Evolutionary conservation across 2,888 invertebrate species (phyloP).

Genomic region (Gerris lacustris): DNA sequence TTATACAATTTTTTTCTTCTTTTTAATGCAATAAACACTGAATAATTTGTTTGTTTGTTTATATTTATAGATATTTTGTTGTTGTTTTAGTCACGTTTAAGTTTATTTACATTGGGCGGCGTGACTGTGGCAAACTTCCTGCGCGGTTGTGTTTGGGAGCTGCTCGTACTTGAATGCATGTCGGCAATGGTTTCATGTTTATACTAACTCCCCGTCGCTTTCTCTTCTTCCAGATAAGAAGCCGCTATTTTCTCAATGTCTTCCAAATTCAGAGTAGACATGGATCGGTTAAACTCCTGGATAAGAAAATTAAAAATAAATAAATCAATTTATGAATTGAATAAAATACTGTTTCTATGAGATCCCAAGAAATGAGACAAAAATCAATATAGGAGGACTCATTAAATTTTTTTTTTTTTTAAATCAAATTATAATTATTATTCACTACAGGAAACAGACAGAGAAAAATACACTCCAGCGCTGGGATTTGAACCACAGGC

Average conservation of each 20-base stretch:
- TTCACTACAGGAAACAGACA: no score
- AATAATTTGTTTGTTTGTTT: background rate
- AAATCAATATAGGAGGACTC: no score
- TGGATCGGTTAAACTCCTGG: conserved; percentile 32
- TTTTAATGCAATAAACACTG: no score
- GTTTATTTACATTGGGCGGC: background rate
- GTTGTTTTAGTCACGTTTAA: background rate
- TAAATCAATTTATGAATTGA: background rate
- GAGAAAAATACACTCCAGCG: no score
- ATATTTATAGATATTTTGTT: background rate
- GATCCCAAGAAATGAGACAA: no score
- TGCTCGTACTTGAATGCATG: background rate
- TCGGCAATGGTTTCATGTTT: background rate
- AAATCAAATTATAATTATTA: no score
- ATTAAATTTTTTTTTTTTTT: no score
- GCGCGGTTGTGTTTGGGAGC: background rate
- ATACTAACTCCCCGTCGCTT: conserved; percentile 11
- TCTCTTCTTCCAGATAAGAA: conserved; percentile 28
- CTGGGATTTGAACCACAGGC: no score
- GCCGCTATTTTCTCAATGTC: conserved; percentile 46
- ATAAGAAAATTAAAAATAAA: conserved; percentile 14
- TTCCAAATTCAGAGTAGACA: conserved; percentile 46
- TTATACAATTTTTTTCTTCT: no score
- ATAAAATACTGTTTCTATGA: no score
- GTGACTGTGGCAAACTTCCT: conserved; percentile 6